These are phyloP conservation scores for Hesperia comma DNA, from an alignment of 2,888 invertebrate species.

Conservation along the genomic window DNA sequence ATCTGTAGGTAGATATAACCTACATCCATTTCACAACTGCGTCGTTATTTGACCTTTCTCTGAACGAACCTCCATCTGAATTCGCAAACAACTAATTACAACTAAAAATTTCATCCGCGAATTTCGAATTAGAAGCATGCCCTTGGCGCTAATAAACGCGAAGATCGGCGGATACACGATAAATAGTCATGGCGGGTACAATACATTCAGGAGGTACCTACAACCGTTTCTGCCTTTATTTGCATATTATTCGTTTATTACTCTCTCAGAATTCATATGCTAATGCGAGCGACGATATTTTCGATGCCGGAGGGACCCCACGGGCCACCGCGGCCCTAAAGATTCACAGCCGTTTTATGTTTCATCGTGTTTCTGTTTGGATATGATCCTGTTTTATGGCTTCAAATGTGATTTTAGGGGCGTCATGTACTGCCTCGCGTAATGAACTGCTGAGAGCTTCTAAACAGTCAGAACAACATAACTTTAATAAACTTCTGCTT, in stretches of 20 bases:
- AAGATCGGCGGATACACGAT: conserved; percentile 23
- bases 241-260: conserved; percentile 80
- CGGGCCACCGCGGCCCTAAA: conserved; percentile 56
- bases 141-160: conserved; percentile 22
- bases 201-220: conserved; percentile 24
- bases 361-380: conserved; percentile 42
- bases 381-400: conserved; percentile 38
- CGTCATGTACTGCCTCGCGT: conserved; percentile 16
- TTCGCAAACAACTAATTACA: conserved; percentile 30
- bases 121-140: conserved; percentile 22
- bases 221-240: conserved; percentile 50
- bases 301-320: conserved; percentile 58
- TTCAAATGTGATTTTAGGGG: conserved; percentile 25
- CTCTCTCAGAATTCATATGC: conserved; percentile 73
- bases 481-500: background rate
- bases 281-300: conserved; percentile 66
- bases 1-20: no score
- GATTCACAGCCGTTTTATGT: conserved; percentile 55
- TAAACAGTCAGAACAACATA: conserved; percentile 6
- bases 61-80: conserved; percentile 6
- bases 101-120: conserved; percentile 28
- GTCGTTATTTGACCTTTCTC: conserved; percentile 16
- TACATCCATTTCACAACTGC: conserved; percentile 6
- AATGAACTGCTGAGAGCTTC: conserved; percentile 31
- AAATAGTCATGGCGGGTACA: conserved; percentile 14